These are phyloP conservation scores for Spisula solida DNA, from an alignment of 2,888 invertebrate genomes.

Conservation along the genomic window DNA sequence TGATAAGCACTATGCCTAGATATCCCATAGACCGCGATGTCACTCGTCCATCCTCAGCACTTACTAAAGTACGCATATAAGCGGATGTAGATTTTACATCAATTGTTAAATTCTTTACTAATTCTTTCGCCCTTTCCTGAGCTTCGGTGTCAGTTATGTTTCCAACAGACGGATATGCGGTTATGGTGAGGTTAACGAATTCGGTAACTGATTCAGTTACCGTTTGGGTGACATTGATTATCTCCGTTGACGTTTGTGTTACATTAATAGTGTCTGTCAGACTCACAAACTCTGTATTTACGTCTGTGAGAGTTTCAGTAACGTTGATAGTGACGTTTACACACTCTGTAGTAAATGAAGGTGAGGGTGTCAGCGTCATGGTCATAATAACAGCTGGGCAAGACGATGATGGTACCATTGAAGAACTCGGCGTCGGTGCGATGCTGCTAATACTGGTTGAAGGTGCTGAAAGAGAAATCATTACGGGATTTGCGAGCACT, in stretches of 20 bases:
- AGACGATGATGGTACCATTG: not conserved
- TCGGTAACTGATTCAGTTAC: no score
- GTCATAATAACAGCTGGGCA: not conserved
- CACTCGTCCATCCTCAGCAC: not conserved
- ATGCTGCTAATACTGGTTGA: not conserved
- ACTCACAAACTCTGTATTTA: not conserved
- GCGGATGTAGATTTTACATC: not conserved
- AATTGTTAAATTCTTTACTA: not conserved
- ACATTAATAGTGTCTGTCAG: not conserved
- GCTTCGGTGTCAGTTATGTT: not conserved
- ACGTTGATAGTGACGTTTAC: not conserved
- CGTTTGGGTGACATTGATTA: not conserved
- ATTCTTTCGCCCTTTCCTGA: not conserved
- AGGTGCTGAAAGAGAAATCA: not conserved
- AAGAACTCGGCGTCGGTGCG: not conserved
- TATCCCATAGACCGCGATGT: conserved; percentile 1
- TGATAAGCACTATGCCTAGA: not conserved
- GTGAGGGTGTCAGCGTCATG: not conserved
- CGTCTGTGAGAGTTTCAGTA: not conserved
- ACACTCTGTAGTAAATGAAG: not conserved
- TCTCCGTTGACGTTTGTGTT: not conserved
- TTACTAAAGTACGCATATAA: not conserved
- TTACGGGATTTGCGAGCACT: no score
- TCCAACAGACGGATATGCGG: not conserved
- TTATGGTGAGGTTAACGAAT: not conserved